Evolutionary conservation across 2,888 invertebrate species (phyloP), one percentile per base, ranked within the genome.

Genomic region (Euzophera pinguis): DNA sequence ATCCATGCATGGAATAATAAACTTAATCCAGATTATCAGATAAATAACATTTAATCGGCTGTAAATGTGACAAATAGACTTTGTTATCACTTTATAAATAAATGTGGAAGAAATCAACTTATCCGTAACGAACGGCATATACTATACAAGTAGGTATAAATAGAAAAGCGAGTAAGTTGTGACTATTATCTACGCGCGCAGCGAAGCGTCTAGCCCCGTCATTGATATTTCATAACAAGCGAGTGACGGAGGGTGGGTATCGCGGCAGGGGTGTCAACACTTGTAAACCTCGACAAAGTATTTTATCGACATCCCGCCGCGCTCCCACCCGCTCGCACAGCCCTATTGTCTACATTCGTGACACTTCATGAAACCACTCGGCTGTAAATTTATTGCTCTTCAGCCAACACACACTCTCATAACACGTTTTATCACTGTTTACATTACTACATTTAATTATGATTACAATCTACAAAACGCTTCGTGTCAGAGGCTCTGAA

Each of bases 201-300:
- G 58, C 38, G 43, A 37, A 50, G 13, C 55, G 37, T 35, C 47
- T 27, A n/a, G 38, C 63, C 67, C 60, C 66, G 68, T 67, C 74
- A 74, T 75, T 77, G 78, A 81, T 78, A 81, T 81, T 81, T 83
- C 78, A 81, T 78, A 84, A 83, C 81, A 75, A 80, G 79, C 74
- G 75, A 68, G 53, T 64, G 70, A 67, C 73, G 75, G 77, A 65
- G 75, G 72, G 69, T 69, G 60, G 63, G 68, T 75, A 71, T 55
- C 63, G 60, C 68, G 61, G 60, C 64, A 78, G 78, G 81, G 82
- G 79, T 79, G 81, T 78, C 74, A 62, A 63, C 71, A 71, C 77
- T 82, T 81, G 81, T 82, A 83, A 82, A 84, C 81, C 80, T 79
- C 81, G 71, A 83, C 84, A 81, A 82, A 80, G 84, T 85, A 85